Evolutionary conservation across 2,888 invertebrate genomes (phyloP), one percentile per base, ranked within the genome.

Genomic region (Hemicrepidius hirtus): DNA sequence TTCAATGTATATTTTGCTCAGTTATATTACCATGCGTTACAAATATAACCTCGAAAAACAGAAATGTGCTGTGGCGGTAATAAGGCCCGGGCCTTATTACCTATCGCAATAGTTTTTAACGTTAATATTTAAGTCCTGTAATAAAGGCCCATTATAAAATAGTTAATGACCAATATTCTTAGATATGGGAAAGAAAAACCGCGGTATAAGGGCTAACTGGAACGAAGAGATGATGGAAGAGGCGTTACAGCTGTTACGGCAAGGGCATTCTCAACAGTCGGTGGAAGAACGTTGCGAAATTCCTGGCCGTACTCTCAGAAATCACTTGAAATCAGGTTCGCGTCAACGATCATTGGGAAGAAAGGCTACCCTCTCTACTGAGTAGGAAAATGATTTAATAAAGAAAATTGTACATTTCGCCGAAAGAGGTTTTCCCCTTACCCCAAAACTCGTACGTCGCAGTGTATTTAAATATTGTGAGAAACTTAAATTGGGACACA

Each of bases 191-290:
- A 37, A 37, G 37, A 46, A 46, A 46, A 3, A 10, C 13, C 6
- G 0, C 10, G 16, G 7, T 6, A 18, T 66, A 72, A 66, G 57
- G 75, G 55, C 13, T 12, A 65, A 18, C 64, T 50, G 9, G 10
- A 13, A 10, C 16, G 35, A 32, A 37, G 20, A 57, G 13, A 37
- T 57, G 18, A 57, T n/a, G 55, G 24, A 3, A 24, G 32, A 55
- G 10, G 55, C 55, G 10, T 24, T 55, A 9, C 21, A 28, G 9
- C 13, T 55, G 7, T 28, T 55, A 28, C 0, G 32, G 3, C 2
- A 28, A 16, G 55, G 55, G 12, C 55, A 55, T n/a, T 28, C 24
- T 55, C 24, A 55, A 55, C 12, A 24, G 24, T 55, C 55, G 32
- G 6, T 55, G 1, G n/a, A 24, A n/a, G 3, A 55, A 24, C 55